A percentile compares a stretch with the other conserved stretches of the same genome.
These are phyloP conservation scores for Rhabdomys dilectus DNA, from an alignment of 2,113 vertebrate species.

Conservation along the genomic window DNA sequence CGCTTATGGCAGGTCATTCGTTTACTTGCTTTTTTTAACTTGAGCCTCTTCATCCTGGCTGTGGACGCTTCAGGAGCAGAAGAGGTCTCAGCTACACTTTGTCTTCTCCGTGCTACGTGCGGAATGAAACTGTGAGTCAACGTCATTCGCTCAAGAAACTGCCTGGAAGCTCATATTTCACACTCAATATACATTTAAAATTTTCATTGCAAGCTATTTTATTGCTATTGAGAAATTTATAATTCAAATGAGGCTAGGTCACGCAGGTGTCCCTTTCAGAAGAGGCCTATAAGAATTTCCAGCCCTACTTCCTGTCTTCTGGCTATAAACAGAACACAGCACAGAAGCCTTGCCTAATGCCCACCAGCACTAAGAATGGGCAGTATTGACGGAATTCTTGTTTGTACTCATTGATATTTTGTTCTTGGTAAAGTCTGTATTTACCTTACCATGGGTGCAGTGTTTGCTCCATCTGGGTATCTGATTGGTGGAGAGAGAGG, in stretches of 20 bases:
- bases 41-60: too few relatives aligned
- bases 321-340: background rate
- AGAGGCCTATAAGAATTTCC: background rate
- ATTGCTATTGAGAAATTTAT: conserved; percentile 2
- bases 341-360: background rate
- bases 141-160: too few relatives aligned
- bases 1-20: too few relatives aligned
- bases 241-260: background rate
- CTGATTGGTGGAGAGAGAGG: background rate
- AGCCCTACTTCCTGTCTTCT: background rate
- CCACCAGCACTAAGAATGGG: background rate
- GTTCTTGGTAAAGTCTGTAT: background rate
- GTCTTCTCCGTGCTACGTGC: too few relatives aligned
- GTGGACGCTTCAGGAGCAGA: too few relatives aligned
- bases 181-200: conserved; percentile 37
- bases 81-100: too few relatives aligned
- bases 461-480: background rate
- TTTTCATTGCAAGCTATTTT: conserved; percentile 45
- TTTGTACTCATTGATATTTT: conserved; percentile 27
- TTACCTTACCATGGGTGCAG: background rate
- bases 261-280: background rate
- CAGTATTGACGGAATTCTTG: background rate
- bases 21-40: too few relatives aligned
- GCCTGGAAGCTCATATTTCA: background rate
- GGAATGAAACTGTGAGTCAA: too few relatives aligned